Conservation (phyloP, 2,797 vertebrate genomes). For the Antrozous pallidus region DNA sequence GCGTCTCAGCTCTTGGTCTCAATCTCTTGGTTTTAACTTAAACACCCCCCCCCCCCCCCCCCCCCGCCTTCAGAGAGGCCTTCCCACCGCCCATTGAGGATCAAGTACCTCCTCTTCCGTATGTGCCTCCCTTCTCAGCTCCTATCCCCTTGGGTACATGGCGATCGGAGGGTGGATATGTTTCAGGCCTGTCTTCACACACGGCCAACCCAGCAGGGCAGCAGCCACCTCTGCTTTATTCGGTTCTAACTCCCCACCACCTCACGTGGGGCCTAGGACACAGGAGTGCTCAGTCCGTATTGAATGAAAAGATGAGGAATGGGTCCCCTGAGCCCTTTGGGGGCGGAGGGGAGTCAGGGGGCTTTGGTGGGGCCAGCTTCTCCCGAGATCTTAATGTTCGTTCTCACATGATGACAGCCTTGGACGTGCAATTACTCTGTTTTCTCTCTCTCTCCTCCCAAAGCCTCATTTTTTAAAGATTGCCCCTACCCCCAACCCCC, state of each 20-base stretch:
- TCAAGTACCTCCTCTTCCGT: fast-evolving
- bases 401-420: neutral
- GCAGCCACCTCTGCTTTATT: neutral
- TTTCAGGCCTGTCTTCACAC: neutral
- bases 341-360: neutral
- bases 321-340: neutral
- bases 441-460: neutral
- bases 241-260: neutral
- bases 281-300: neutral
- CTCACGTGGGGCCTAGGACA: fast-evolving
- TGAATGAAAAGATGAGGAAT: neutral
- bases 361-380: neutral
- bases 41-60: too few species aligned
- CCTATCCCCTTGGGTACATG: fast-evolving
- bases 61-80: neutral
- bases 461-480: slow-evolving; percentile 31
- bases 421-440: slow-evolving; percentile 41
- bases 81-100: fast-evolving
- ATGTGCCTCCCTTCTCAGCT: fast-evolving
- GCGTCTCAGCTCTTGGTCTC: neutral
- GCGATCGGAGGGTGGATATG: fast-evolving
- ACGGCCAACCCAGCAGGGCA: neutral
- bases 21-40: neutral
- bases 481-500: too few species aligned
- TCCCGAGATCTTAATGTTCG: neutral